Evolutionary conservation across 1,140 invertebrate genomes (phyloP).

Genomic region (Aradophagus sp.): DNA sequence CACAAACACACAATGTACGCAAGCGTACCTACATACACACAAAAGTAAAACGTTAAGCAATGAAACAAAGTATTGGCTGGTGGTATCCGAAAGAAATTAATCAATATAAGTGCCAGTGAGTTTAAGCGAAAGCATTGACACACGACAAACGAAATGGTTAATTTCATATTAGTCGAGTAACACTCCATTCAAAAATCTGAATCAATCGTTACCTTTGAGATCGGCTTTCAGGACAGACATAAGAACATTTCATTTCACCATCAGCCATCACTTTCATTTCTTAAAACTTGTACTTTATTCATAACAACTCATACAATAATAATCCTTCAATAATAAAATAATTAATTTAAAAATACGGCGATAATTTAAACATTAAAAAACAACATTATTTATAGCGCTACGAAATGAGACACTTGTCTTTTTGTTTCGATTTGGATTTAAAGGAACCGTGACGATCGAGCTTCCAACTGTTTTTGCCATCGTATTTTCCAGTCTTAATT

Average conservation of each 20-base stretch:
- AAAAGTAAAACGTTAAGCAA: constrained; percentile 24
- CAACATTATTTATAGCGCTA: no score
- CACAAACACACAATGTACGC: no score
- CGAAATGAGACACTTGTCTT: constrained; percentile 71
- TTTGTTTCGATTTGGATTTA: constrained; percentile 58
- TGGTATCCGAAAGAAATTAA: constrained; percentile 61
- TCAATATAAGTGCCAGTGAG: constrained; percentile 39
- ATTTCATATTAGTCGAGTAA: constrained; percentile 64
- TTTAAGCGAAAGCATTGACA: constrained; percentile 59
- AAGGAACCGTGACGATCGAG: constrained; percentile 48
- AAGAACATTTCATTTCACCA: constrained; percentile 63
- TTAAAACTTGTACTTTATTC: constrained; percentile 66
- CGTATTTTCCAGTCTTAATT: constrained; percentile 6
- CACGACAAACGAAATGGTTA: constrained; percentile 62
- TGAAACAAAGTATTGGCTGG: constrained; percentile 68
- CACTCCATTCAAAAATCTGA: constrained; percentile 66
- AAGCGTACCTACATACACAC: constrained; percentile 3
- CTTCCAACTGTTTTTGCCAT: constrained; percentile 35
- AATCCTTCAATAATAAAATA: constrained; percentile 55
- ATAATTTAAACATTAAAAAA: no score
- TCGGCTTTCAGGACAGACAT: constrained; percentile 56
- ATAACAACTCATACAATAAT: constrained; percentile 64
- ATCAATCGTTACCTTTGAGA: constrained; percentile 66
- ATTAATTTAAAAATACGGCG: no score
- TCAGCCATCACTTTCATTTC: constrained; percentile 66